Evolutionary conservation across 35 echinoderm and acorn worm species (phyloP).

Genomic region (Apostichopus californicus): DNA sequence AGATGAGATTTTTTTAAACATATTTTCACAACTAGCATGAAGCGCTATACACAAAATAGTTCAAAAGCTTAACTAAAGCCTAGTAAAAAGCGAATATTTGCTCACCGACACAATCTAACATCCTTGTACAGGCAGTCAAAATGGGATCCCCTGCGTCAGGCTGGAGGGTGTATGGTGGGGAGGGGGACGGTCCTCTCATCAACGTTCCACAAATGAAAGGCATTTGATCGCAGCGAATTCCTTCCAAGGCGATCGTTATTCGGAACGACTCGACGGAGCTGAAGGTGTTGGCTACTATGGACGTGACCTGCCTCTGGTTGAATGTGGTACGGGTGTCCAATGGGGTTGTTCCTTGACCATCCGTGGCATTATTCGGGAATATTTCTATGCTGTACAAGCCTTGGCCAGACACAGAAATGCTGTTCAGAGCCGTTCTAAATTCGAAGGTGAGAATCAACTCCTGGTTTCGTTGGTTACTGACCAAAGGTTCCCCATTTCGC

Average conservation of each 20-base stretch:
- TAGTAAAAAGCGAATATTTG: too few species aligned
- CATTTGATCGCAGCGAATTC: conserved; percentile 69
- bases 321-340: background rate
- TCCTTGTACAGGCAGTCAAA: conserved; percentile 45
- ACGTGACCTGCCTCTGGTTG: background rate
- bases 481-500: conserved; percentile 36
- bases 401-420: conserved; percentile 20
- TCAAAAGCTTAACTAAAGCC: too few species aligned
- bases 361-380: conserved; percentile 49
- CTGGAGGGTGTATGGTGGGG: conserved; percentile 64
- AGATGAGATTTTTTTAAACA: too few species aligned
- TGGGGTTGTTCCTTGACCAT: background rate
- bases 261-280: background rate
- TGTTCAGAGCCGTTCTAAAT: conserved; percentile 39
- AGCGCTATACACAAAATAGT: too few species aligned
- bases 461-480: conserved; percentile 53
- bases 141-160: conserved; percentile 31
- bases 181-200: conserved; percentile 30
- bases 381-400: conserved; percentile 58
- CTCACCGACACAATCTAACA: conserved; percentile 48
- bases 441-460: conserved; percentile 29
- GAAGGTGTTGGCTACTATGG: background rate
- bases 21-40: too few species aligned
- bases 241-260: conserved; percentile 43
- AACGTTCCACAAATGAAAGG: conserved; percentile 69